A percentile compares a stretch with the other conserved stretches of the same genome.
phyloP scores from a whole-genome alignment of 2,888 invertebrate species.

The Andrena marginata region DNA sequence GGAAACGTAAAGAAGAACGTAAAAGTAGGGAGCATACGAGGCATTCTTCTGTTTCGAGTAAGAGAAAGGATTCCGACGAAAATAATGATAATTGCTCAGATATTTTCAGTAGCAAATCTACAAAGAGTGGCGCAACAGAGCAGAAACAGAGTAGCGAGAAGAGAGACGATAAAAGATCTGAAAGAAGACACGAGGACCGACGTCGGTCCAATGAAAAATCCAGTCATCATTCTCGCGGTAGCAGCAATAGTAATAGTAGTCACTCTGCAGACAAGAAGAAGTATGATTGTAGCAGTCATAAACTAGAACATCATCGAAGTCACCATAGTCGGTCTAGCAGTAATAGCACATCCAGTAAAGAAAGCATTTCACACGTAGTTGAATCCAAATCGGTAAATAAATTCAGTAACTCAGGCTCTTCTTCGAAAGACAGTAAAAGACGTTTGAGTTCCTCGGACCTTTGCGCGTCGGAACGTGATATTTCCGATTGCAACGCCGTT shows the following conservation, averaged over 20 bases:
- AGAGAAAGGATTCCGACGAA: constrained; percentile 70
- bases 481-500: constrained; percentile 33
- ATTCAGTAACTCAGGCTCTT: constrained; percentile 41
- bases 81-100: constrained; percentile 54
- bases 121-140: constrained; percentile 47
- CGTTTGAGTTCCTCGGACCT: constrained; percentile 56
- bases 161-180: constrained; percentile 64
- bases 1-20: constrained; percentile 79
- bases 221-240: constrained; percentile 68
- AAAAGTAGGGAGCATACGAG: constrained; percentile 74
- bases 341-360: constrained; percentile 59
- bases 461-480: constrained; percentile 35
- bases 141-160: constrained; percentile 65
- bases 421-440: constrained; percentile 62
- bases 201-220: constrained; percentile 77
- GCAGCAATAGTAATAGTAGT: constrained; percentile 59
- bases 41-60: constrained; percentile 68
- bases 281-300: constrained; percentile 65
- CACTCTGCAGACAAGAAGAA: constrained; percentile 75
- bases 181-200: constrained; percentile 77
- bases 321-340: constrained; percentile 60
- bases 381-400: constrained; percentile 54
- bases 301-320: constrained; percentile 68
- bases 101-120: constrained; percentile 51
- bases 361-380: constrained; percentile 41